These are phyloP conservation scores for Nudaria mundana DNA, from an alignment of 2,888 invertebrate species.

Conservation along the genomic window DNA sequence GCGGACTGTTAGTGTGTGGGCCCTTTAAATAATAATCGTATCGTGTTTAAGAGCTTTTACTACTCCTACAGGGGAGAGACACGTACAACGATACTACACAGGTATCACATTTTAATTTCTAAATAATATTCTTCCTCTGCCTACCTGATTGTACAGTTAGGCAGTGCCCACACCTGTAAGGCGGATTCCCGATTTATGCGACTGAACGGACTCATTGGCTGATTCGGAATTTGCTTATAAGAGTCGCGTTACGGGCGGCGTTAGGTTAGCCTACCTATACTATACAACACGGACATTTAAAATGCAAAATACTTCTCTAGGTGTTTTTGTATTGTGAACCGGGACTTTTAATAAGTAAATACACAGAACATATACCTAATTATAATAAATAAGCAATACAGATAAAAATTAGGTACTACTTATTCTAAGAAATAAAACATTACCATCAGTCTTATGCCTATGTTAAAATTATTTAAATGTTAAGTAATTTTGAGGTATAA, in stretches of 20 bases:
- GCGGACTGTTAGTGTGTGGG: too few species aligned
- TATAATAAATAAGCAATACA: constrained; percentile 27
- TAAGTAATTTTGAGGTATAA: constrained; percentile 39
- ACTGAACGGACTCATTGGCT: too few species aligned
- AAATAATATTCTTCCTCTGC: constrained; percentile 36
- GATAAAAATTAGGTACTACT: too few species aligned
- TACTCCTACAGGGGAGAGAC: constrained; percentile 48
- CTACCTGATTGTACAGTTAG: constrained; percentile 36
- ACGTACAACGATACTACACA: constrained; percentile 47
- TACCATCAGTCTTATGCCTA: constrained; percentile 78
- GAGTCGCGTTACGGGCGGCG: too few species aligned
- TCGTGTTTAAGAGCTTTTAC: constrained; percentile 28
- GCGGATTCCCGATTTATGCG: too few species aligned
- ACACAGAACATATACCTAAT: too few species aligned
- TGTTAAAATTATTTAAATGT: constrained; percentile 50
- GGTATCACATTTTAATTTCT: constrained; percentile 60
- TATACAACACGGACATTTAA: constrained; percentile 47
- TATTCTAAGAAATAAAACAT: constrained; percentile 51
- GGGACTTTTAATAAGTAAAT: too few species aligned
- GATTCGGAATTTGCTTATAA: too few species aligned
- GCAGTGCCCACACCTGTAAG: too few species aligned
- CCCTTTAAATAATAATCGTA: constrained; percentile 13
- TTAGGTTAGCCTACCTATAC: too few species aligned
- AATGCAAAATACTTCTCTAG: too few species aligned
- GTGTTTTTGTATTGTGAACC: too few species aligned